Base-by-base conservation (phyloP, 2,113 vertebrate species). In the Daubentonia madagascariensis region DNA sequence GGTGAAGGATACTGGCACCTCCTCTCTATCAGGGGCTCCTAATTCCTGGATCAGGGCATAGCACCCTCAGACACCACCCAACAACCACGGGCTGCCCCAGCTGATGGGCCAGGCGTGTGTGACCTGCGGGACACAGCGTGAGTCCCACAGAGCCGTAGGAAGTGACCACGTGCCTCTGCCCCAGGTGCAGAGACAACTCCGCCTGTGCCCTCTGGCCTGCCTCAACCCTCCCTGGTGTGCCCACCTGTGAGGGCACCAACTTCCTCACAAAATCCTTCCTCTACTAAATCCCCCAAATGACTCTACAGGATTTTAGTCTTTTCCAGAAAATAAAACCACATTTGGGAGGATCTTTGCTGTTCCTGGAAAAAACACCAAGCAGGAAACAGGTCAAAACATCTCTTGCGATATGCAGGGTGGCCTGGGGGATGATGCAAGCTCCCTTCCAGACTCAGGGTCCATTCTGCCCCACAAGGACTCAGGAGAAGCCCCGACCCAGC, bases 111-210 rank as follows among this genome's bases (percentile, higher is more conserved):
- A 4, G 4, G 18, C 2, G 17, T 50, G 45, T 32, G 30, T 5
- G 16, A 13, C 30, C 75, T 32, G 30, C 30, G 2, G 45, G 75
- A 18, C 75, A 76, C 2, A 20, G 43, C 0, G 2, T 28, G 28
- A 10, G 52, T 9, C 57, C 25, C 1, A 0, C 13, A 6, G 7
- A 48, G 37, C 48, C n/a, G 6, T 6, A 6, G 54, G 40, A n/a
- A n/a, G 43, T n/a, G n/a, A 48, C 12, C 2, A 1, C 9, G 48
- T 18, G 17, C 45, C 30, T 48, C 17, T 50, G 75, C 17, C 5
- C 20, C 17, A 6, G 45, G 30, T 50, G 8, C 32, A 32, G 43
- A 14, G 28, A 40, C 4, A 20, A 20, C 37, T 72, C 20, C 9
- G 16, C 37, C 2, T n/a, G 35, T 16, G 32, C 7, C 3, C 17